phyloP scores from a whole-genome alignment of 2,888 invertebrate species.

The Drosophila multiciliata region DNA sequence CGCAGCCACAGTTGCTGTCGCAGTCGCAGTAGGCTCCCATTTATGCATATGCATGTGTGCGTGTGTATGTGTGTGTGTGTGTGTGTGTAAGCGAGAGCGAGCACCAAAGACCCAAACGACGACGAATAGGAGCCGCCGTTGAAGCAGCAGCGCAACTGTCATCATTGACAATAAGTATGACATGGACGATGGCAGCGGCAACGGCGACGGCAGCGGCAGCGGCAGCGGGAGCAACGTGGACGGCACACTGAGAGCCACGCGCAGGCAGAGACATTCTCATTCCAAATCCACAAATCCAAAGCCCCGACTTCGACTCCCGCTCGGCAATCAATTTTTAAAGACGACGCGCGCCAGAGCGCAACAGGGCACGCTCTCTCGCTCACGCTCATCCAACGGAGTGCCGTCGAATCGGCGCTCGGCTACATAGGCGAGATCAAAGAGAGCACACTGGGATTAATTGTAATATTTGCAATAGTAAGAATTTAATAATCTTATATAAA shows the following conservation, averaged over 20 bases:
- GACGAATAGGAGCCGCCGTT: constrained; percentile 75
- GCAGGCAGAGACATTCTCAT: constrained; percentile 67
- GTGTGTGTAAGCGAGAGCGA: constrained; percentile 44
- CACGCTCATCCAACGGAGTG: constrained; percentile 39
- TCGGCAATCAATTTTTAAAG: constrained; percentile 77
- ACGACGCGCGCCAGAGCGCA: constrained; percentile 77
- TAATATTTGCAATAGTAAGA: neutral
- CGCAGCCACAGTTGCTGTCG: constrained; percentile 32
- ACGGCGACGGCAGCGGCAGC: constrained; percentile 29
- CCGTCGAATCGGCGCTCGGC: constrained; percentile 16
- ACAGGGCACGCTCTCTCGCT: constrained; percentile 67
- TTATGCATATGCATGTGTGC: constrained; percentile 45
- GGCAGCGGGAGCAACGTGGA: constrained; percentile 13
- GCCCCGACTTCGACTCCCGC: constrained; percentile 47
- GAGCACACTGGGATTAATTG: constrained; percentile 43
- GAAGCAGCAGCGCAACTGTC: constrained; percentile 79
- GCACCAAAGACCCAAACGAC: constrained; percentile 59
- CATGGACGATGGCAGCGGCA: constrained; percentile 63
- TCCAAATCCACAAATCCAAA: constrained; percentile 53
- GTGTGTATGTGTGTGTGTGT: constrained; percentile 8
- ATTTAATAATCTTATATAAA: neutral
- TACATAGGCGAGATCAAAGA: constrained; percentile 40
- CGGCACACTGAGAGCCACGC: constrained; percentile 74
- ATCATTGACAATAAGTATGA: constrained; percentile 85
- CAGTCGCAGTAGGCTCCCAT: constrained; percentile 63